A percentile compares a stretch with the other conserved stretches of the same genome.
These are phyloP conservation scores for Manacus vitellinus DNA, from an alignment of 2,113 vertebrate species.

Conservation along the genomic window DNA sequence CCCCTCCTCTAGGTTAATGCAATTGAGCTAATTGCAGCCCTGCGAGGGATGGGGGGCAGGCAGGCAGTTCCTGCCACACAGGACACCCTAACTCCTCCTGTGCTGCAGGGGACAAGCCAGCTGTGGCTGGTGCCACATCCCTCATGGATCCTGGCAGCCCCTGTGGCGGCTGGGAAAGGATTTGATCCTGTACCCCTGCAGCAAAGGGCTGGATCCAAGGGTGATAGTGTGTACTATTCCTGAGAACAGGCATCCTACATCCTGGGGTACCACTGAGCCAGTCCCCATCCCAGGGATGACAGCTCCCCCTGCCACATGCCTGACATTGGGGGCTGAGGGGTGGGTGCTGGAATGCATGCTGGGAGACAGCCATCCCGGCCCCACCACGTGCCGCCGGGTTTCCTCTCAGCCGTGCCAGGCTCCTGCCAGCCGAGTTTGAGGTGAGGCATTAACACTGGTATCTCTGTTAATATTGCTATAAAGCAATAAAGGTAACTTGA, in stretches of 20 bases:
- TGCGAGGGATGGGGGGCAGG: not conserved
- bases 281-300: not conserved
- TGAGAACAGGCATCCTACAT: fast-evolving
- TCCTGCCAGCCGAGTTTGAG: conserved; percentile 16
- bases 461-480: conserved; percentile 60
- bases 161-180: not conserved
- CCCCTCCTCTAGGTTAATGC: not conserved
- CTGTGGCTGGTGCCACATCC: not conserved
- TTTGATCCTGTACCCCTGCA: not conserved
- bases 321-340: fast-evolving
- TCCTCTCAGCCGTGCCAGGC: not conserved
- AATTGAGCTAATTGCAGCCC: not conserved
- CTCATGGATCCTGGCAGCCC: not conserved
- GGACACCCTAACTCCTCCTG: not conserved
- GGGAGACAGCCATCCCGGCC: fast-evolving
- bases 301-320: fast-evolving
- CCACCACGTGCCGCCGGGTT: fast-evolving
- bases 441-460: conserved; percentile 45
- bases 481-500: conserved; percentile 57
- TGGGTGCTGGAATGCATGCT: not conserved
- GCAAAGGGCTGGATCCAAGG: not conserved
- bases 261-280: fast-evolving
- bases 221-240: fast-evolving
- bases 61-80: not conserved
- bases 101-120: not conserved